Evolutionary conservation across 2,797 vertebrate species (phyloP), one percentile per base, ranked within the genome.

Genomic region (Pampus argenteus): DNA sequence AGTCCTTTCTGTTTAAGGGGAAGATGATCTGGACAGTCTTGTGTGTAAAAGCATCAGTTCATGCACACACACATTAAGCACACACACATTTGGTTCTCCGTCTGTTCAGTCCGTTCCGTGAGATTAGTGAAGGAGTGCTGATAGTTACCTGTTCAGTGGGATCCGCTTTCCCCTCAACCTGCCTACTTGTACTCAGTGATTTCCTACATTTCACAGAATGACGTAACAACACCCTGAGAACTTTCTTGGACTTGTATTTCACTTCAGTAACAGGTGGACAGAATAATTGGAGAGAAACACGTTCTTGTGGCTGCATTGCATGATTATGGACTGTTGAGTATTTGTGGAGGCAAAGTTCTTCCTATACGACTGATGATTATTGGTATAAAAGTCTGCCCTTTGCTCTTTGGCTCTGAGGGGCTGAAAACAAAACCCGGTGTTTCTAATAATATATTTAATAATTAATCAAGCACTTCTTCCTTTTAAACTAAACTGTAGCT

Each of bases 1-100:
- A 91, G 91, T 93, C 92, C 91, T 91, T 92, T 89, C 68, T 61
- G 80, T 87, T 89, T 86, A 66, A 60, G 75, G 67, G 74, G 69
- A 55, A 65, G 76, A 76, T 82, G 82, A 87, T 74, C 76, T 65
- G 79, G 90, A 89, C 78, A 70, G 85, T 87, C 78, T 88, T 88
- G 84, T 86, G 90, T 91, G 86, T 88, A 87, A 89, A 91, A 90
- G 87, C 86, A 78, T 91, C 79, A 84, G 88, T 91, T 87, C 83
- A 88, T 91, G 84, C 86, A 85, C 85, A 75, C 78, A 71, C 78
- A 42, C 72, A 47, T 36, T 59, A 34, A 64, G 65, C 71, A 63
- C 72, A 66, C 72, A 66, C 78, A 71, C 57, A 29, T 54, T 67
- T 89, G 70, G 34, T 64, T 68, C 76, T 77, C 84, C 54, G 74